Percentiles rank a stretch among this genome's conserved stretches.
Evolutionary conservation across 2,888 invertebrate species (phyloP).

Genomic region (Latrodectus hesperus): DNA sequence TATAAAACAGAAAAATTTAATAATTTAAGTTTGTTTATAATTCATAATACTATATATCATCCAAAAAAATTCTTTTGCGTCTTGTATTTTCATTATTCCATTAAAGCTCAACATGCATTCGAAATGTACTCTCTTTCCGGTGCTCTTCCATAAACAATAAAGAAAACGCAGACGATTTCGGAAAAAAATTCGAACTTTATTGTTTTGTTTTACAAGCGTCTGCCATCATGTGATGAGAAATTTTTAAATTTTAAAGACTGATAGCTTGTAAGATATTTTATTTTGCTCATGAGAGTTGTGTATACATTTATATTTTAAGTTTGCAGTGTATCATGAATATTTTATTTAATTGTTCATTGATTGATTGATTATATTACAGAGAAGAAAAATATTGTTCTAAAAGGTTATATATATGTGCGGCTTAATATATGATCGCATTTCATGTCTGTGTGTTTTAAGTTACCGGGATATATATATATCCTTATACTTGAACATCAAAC

Average conservation of each 20-base stretch:
- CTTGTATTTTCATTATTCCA: constrained; percentile 61
- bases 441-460: background rate
- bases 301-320: background rate
- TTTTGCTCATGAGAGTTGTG: constrained; percentile 43
- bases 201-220: constrained; percentile 44
- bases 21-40: constrained; percentile 14
- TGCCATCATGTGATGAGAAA: constrained; percentile 54
- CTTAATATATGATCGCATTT: background rate
- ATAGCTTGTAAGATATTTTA: constrained; percentile 33
- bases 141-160: constrained; percentile 65
- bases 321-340: background rate
- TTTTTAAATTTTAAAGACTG: constrained; percentile 43
- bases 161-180: constrained; percentile 51
- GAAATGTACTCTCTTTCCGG: constrained; percentile 38
- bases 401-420: background rate
- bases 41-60: constrained; percentile 35
- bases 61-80: constrained; percentile 44
- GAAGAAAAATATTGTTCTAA: background rate
- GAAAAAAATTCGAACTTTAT: background rate
- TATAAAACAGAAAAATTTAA: constrained; percentile 42
- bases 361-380: background rate
- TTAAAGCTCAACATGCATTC: constrained; percentile 69
- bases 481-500: too few relatives aligned
- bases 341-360: background rate
- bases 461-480: background rate